A percentile compares a stretch with the other conserved stretches of the same genome.
These are phyloP conservation scores for Zosterops pallidus DNA, from an alignment of 2,113 vertebrate genomes.

Conservation along the genomic window DNA sequence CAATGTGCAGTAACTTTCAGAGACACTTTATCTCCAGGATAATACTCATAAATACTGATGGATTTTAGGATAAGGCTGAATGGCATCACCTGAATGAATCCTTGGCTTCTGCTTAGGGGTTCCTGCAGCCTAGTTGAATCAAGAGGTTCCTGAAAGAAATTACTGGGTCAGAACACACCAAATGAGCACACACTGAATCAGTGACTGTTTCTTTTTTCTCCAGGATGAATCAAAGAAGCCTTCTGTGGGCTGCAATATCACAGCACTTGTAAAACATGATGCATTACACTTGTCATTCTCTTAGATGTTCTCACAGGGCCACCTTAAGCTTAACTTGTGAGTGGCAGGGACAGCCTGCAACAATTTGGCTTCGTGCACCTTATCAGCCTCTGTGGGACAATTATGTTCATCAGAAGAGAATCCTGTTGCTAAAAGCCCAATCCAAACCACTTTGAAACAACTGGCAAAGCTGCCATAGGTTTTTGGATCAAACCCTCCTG, in stretches of 20 bases:
- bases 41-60: background rate
- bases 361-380: background rate
- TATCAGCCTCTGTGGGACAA: background rate
- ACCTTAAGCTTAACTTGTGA: background rate
- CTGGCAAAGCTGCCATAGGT: background rate
- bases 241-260: background rate
- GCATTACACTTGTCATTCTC: background rate
- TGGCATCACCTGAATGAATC: background rate
- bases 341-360: background rate
- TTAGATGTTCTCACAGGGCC: background rate
- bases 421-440: background rate
- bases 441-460: background rate
- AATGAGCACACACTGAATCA: background rate
- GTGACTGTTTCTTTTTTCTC: background rate
- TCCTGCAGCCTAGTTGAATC: background rate
- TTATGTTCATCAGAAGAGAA: background rate
- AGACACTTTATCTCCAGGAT: background rate
- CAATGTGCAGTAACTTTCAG: background rate
- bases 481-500: background rate
- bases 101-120: background rate
- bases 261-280: background rate
- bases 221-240: background rate
- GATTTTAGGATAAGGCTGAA: background rate
- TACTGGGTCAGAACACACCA: background rate
- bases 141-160: background rate